phyloP scores from a whole-genome alignment of 2,113 vertebrate species.

The Illadopsis cleaveri region DNA sequence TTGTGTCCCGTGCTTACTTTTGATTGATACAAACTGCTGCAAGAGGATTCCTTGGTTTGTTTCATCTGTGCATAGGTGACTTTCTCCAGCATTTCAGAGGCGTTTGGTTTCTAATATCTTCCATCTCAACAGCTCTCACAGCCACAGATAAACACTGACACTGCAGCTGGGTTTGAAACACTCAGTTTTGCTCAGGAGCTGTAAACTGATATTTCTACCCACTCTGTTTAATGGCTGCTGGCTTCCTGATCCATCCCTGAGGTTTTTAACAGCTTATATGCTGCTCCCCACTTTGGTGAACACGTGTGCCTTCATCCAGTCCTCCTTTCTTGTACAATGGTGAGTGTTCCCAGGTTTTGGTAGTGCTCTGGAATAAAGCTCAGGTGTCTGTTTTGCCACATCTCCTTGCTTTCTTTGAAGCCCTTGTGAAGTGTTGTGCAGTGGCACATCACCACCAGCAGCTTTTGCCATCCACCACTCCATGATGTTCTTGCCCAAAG shows the following conservation, averaged over 20 bases:
- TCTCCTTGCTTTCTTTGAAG: background rate
- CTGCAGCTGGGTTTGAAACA: background rate
- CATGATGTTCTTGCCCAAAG: background rate
- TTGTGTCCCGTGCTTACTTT: background rate
- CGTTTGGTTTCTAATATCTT: background rate
- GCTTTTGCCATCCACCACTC: background rate
- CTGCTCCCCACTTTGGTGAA: background rate
- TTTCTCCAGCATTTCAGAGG: background rate
- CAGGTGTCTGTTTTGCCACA: background rate
- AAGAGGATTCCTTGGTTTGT: background rate
- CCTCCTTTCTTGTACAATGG: background rate
- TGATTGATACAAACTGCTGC: background rate
- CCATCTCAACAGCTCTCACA: background rate
- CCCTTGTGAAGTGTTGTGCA: background rate
- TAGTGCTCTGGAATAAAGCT: background rate
- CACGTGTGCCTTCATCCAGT: rapidly evolving
- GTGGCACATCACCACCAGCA: background rate
- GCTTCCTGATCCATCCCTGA: background rate
- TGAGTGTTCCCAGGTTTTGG: background rate
- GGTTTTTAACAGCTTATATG: background rate
- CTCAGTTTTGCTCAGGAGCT: background rate
- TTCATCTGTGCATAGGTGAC: background rate
- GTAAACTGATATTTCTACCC: background rate
- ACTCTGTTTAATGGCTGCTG: background rate
- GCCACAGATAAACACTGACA: background rate